phyloP scores from a whole-genome alignment of 2,797 vertebrate species.

The Enteromius afrohamiltoni region DNA sequence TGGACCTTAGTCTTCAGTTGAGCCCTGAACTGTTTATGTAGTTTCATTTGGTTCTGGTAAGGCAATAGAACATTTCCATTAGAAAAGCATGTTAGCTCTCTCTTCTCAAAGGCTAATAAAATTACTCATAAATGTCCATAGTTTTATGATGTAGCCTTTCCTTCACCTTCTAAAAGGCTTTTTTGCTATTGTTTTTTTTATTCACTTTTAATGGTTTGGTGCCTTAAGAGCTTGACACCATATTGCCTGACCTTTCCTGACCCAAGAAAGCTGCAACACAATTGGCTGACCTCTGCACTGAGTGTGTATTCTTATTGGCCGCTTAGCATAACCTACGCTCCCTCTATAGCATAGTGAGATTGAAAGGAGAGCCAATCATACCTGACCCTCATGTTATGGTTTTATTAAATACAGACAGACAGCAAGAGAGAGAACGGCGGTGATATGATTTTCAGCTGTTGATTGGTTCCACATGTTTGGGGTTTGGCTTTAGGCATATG shows the following conservation, averaged over 20 bases:
- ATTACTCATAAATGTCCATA: constrained; percentile 43
- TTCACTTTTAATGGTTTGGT: constrained; percentile 38
- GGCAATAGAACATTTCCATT: constrained; percentile 23
- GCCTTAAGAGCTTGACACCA: constrained; percentile 29
- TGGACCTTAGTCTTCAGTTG: constrained; percentile 13
- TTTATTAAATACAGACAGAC: constrained; percentile 31
- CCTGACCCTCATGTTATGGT: constrained; percentile 42
- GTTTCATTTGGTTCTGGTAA: constrained; percentile 8
- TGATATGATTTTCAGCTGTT: constrained; percentile 58
- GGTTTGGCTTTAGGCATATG: constrained; percentile 60
- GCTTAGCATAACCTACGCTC: background rate
- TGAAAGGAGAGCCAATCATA: constrained; percentile 33
- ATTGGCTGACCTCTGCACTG: constrained; percentile 35
- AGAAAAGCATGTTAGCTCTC: constrained; percentile 19
- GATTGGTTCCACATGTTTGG: constrained; percentile 77
- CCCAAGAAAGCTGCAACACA: constrained; percentile 3
- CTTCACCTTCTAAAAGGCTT: constrained; percentile 40
- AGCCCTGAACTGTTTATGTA: constrained; percentile 20
- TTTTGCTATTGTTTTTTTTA: background rate
- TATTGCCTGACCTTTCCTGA: constrained; percentile 26
- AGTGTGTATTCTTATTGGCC: constrained; percentile 26
- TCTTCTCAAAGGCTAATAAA: constrained; percentile 41
- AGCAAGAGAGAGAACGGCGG: background rate
- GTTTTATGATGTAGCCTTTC: constrained; percentile 41
- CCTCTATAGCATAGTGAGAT: constrained; percentile 13